Evolutionary conservation across 35 echinoderm and acorn worm species (phyloP), one percentile per base, ranked within the genome.

Genomic region (Ptychodera flava): DNA sequence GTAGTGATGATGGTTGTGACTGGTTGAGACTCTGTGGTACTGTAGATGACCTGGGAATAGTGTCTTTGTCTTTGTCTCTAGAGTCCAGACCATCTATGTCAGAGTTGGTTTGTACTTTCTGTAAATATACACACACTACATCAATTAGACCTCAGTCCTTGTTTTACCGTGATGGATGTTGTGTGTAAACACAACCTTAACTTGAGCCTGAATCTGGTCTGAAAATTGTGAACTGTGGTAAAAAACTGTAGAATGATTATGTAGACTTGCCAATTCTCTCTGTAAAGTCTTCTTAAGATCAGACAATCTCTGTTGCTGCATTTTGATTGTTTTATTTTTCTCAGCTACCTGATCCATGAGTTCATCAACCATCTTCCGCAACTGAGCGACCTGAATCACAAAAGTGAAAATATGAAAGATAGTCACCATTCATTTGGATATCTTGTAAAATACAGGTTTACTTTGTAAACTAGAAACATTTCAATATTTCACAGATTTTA

Each of bases 241-340:
- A n/a, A n/a, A n/a, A n/a, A n/a, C n/a, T n/a, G n/a, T n/a, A n/a
- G n/a, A n/a, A n/a, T n/a, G n/a, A n/a, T n/a, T n/a, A n/a, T n/a
- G n/a, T n/a, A n/a, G n/a, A n/a, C 90, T 92, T 80, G 94, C 96
- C 90, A 99, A 78, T 99, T 99, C 96, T 78, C 93, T 99, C 36
- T 92, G 91, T 30, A 99, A 78, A 16, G 96, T 99, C 77, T 99
- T 99, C 90, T 99, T 99, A 0, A 99, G 79, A 53, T 99, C 96
- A 0, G 90, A 84, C 16, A 99, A 35, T 79, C 96, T 99, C 87
- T 99, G 96, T 79, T 99, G 96, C 53, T 99, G 96, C 96, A 99
- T 99, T 85, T 99, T 99, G 27, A 99, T 90, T 35, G 96, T 93
- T 85, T 94, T 99, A 85, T 99, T 99, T 80, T 92, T 99, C 77